Base-by-base conservation (phyloP, 2,797 vertebrate genomes). In the Menidia menidia region DNA sequence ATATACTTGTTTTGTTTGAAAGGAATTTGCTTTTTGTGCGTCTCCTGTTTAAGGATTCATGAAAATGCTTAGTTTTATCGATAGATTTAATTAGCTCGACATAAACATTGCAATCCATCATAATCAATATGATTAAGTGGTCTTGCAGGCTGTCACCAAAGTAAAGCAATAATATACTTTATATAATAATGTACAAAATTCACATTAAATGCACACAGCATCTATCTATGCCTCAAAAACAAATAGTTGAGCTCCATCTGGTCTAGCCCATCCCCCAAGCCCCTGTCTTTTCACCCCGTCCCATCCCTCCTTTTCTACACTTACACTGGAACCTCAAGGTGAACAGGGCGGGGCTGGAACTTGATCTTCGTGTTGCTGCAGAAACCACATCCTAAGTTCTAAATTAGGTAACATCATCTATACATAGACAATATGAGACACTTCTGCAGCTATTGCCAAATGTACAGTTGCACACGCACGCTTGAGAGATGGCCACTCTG, bases 351-450 rank as follows among this genome's bases (percentile, higher is more conserved):
- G 84, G 79, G 83, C 76, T 15, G 61, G 81, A 92, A 93, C 92
- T 66, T 88, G 92, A 93, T 93, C 91, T 76, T 69, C 47, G 71
- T 73, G 85, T 89, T 91, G 82, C 80, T 82, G 88, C 86, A 92
- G 89, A 92, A 91, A 90, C 89, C 92, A 90, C 89, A 82, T 92
- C 89, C 92, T 80, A 89, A 89, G 81, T 82, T 90, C 93, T 93
- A 93, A 92, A 90, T 91, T 68, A 88, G 91, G 90, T 82, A 85
- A 81, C 85, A 88, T 89, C 82, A 82, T 90, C 88, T 84, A 91
- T 89, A 90, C 85, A 91, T 91, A 83, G 90, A 85, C 63, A 58
- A 64, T 74, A 84, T 83, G 79, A 89, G 80, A 87, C 88, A 85
- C 77, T 75, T 78, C 73, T 82, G 86, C 84, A 79, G 73, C 48